phyloP scores from a whole-genome alignment of 2,888 invertebrate species.

The Idaea biselata region DNA sequence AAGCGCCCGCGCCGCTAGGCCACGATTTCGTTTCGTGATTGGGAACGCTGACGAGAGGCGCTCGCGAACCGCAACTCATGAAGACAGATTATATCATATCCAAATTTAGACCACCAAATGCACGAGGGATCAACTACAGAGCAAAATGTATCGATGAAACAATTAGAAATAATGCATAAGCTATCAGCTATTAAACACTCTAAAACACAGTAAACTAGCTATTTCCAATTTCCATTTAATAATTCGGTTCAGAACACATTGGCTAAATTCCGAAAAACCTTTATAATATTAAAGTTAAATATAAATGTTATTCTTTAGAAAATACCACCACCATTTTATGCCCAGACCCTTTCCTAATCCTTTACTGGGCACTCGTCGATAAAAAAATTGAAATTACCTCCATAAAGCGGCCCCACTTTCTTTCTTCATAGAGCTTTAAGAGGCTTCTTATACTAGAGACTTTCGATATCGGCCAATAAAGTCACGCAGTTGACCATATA shows the following conservation, averaged over 20 bases:
- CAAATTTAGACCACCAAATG: no score
- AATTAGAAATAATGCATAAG: no score
- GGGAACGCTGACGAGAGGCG: no score
- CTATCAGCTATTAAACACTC: no score
- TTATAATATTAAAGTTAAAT: conserved; percentile 4
- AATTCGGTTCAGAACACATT: background rate
- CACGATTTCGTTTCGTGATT: no score
- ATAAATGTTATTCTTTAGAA: conserved; percentile 2
- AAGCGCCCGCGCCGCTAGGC: no score
- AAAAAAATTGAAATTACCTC: background rate
- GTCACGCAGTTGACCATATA: no score
- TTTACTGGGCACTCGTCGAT: conserved; percentile 1
- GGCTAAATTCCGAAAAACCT: background rate
- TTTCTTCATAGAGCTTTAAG: background rate
- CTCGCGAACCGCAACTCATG: no score
- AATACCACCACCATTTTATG: background rate
- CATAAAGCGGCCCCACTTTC: background rate
- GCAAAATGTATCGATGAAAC: no score
- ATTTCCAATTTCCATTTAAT: background rate
- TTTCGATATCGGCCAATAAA: background rate
- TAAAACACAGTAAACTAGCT: no score
- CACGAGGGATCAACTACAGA: no score
- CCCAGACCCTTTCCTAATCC: background rate
- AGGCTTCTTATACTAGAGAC: background rate
- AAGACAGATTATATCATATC: no score